Evolutionary conservation across 2,113 vertebrate species (phyloP).

Genomic region (Phycodurus eques): DNA sequence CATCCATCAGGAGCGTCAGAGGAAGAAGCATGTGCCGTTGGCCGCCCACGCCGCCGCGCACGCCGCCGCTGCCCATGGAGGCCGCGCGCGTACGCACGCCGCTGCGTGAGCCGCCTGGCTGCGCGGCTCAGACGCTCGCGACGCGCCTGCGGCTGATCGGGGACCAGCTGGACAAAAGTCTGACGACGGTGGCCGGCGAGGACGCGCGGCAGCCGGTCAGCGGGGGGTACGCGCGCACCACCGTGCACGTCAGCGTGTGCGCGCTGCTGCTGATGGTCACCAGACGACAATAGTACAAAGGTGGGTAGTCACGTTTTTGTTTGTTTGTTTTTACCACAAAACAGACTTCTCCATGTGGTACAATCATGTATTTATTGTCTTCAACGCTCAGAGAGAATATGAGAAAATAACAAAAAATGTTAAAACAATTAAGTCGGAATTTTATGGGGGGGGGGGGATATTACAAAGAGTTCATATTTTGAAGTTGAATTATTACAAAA

Average conservation of each 20-base stretch:
- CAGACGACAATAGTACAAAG: constrained; percentile 75
- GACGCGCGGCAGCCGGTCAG: constrained; percentile 15
- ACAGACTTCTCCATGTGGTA: background rate
- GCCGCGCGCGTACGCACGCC: constrained; percentile 53
- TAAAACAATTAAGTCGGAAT: too few relatives aligned
- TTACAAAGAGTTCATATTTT: too few relatives aligned
- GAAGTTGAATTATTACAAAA: too few relatives aligned
- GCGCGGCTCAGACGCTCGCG: constrained; percentile 70
- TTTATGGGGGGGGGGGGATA: too few relatives aligned
- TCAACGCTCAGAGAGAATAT: background rate
- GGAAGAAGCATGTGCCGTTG: constrained; percentile 30
- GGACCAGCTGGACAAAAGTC: constrained; percentile 76
- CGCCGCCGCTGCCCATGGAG: constrained; percentile 38
- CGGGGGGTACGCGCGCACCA: constrained; percentile 55
- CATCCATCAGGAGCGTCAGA: background rate
- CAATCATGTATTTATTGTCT: background rate
- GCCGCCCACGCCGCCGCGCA: constrained; percentile 59
- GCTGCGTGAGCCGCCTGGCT: constrained; percentile 50
- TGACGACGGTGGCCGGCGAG: constrained; percentile 14
- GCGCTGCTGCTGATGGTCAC: constrained; percentile 73
- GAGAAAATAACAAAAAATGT: too few relatives aligned
- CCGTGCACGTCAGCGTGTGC: constrained; percentile 69
- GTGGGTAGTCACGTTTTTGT: constrained; percentile 57
- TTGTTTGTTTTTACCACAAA: too few relatives aligned
- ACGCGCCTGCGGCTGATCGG: constrained; percentile 78